A percentile compares a stretch with the other conserved stretches of the same genome.
phyloP scores from a whole-genome alignment of 2,797 vertebrate genomes.

The Thalassophryne amazonica region DNA sequence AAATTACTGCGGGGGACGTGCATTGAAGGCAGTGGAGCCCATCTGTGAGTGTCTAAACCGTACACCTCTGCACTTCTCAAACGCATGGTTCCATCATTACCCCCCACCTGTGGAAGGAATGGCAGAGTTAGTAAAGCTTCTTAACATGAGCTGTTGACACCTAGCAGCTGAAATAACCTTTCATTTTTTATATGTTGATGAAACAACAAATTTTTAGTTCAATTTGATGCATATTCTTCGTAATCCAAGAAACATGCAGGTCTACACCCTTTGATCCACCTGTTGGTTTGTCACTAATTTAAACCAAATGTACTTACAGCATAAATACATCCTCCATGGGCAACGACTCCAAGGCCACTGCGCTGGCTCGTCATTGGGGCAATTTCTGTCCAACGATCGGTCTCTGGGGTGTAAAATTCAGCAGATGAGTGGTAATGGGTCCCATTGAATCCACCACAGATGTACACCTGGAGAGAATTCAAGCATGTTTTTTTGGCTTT shows the following conservation, averaged over 20 bases:
- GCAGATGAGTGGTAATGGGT: slow-evolving; percentile 73
- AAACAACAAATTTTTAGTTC: background rate
- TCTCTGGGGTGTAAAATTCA: slow-evolving; percentile 78
- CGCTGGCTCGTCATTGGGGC: slow-evolving; percentile 69
- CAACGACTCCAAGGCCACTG: slow-evolving; percentile 59
- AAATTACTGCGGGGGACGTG: slow-evolving; percentile 83
- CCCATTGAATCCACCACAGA: slow-evolving; percentile 82
- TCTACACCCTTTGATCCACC: background rate
- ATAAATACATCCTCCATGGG: slow-evolving; percentile 24
- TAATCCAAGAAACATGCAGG: background rate
- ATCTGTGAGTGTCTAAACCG: slow-evolving; percentile 66
- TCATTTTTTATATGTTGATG: background rate
- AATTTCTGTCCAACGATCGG: slow-evolving; percentile 82
- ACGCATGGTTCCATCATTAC: slow-evolving; percentile 77
- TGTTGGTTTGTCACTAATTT: background rate
- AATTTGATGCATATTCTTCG: too few species aligned
- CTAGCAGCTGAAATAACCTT: too few species aligned
- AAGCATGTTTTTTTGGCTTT: background rate
- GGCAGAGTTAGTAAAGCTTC: background rate
- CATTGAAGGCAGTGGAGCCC: slow-evolving; percentile 74
- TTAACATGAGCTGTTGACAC: too few species aligned
- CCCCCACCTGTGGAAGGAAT: slow-evolving; percentile 75
- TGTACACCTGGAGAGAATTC: slow-evolving; percentile 38
- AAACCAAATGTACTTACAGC: slow-evolving; percentile 35
- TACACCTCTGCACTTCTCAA: slow-evolving; percentile 79